These are phyloP conservation scores for Remorina albescens DNA, from an alignment of 2,797 vertebrate species.

Conservation along the genomic window DNA sequence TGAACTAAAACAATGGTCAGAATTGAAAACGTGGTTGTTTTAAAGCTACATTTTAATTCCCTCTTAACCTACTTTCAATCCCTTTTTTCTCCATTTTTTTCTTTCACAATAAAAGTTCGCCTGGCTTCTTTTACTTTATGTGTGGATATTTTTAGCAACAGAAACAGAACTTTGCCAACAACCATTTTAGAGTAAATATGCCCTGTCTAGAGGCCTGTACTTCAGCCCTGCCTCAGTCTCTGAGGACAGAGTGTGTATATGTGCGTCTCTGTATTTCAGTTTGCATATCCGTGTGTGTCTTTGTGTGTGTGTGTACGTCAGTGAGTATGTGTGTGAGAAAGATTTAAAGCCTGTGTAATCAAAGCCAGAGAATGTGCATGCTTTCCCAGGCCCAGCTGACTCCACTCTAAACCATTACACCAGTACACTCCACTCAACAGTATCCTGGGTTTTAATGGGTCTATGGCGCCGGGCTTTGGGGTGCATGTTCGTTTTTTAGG, in stretches of 20 bases:
- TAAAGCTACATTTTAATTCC: neutral
- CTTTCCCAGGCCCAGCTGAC: slow-evolving; percentile 78
- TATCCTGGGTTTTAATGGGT: slow-evolving; percentile 36
- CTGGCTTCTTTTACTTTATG: slow-evolving; percentile 30
- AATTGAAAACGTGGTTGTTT: too few species aligned
- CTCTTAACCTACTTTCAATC: neutral
- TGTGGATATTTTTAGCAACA: slow-evolving; percentile 70
- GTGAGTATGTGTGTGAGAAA: slow-evolving; percentile 39
- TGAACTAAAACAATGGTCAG: too few species aligned
- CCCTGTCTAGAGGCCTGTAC: slow-evolving; percentile 58
- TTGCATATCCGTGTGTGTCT: slow-evolving; percentile 28
- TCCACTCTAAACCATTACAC: slow-evolving; percentile 59
- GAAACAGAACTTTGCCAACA: slow-evolving; percentile 51
- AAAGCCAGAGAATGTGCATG: slow-evolving; percentile 71
- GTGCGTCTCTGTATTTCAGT: slow-evolving; percentile 22
- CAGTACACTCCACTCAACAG: slow-evolving; percentile 36
- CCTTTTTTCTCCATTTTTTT: neutral
- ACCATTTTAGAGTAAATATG: slow-evolving; percentile 54
- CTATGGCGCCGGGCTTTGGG: slow-evolving; percentile 6
- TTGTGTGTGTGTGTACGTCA: slow-evolving; percentile 36
- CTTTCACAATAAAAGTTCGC: slow-evolving; percentile 18
- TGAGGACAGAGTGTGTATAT: slow-evolving; percentile 51
- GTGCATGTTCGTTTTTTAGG: neutral
- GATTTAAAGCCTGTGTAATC: slow-evolving; percentile 72
- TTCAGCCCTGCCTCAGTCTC: slow-evolving; percentile 48